These are phyloP conservation scores for Asarcornis scutulata DNA, from an alignment of 2,113 vertebrate species.

Conservation along the genomic window DNA sequence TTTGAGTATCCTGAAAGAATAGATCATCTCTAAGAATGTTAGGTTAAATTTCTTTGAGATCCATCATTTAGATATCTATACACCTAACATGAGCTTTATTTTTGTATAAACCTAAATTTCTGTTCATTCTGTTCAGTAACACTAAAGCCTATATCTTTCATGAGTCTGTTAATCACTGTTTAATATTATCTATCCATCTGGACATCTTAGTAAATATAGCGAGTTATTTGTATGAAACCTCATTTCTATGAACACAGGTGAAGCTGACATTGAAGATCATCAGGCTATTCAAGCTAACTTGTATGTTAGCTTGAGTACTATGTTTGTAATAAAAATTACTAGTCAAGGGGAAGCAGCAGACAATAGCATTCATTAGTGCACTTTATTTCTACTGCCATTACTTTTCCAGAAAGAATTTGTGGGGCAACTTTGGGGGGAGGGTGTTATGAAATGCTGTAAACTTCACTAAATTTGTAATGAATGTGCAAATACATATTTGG, in stretches of 20 bases:
- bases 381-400: not conserved
- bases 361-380: not conserved
- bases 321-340: not conserved
- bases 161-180: not conserved
- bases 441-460: not conserved
- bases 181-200: not conserved
- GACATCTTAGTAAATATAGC: not conserved
- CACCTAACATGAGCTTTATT: not conserved
- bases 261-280: not conserved
- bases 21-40: not conserved
- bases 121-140: not conserved
- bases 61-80: not conserved
- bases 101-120: not conserved
- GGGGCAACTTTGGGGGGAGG: not conserved
- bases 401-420: not conserved
- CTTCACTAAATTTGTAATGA: not conserved
- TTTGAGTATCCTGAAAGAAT: not conserved
- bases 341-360: not conserved
- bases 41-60: not conserved
- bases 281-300: not conserved
- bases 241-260: not conserved
- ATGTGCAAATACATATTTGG: not conserved
- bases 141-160: not conserved
- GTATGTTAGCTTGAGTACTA: not conserved
- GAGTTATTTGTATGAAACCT: not conserved